Percentiles rank a stretch among this genome's conserved stretches.
phyloP scores from a whole-genome alignment of 2,113 vertebrate species.

The Dissostichus mawsoni region DNA sequence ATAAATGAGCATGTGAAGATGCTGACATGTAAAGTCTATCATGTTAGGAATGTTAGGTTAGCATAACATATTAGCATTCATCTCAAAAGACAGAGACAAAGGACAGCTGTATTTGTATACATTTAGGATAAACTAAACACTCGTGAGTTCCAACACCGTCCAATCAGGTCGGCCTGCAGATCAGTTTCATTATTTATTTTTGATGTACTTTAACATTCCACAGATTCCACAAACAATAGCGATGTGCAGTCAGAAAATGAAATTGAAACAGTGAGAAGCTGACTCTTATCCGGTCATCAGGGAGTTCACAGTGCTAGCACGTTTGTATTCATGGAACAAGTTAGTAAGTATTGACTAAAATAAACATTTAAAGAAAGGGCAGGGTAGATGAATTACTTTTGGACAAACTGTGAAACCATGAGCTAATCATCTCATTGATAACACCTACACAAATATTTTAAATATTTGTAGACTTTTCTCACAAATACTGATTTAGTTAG shows the following conservation, averaged over 20 bases:
- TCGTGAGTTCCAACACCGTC: not conserved
- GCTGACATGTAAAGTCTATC: no score
- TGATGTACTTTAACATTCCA: not conserved
- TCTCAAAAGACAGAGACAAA: no score
- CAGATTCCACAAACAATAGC: not conserved
- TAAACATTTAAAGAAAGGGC: not conserved
- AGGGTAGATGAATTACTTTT: not conserved
- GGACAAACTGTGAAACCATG: not conserved
- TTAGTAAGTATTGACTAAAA: not conserved
- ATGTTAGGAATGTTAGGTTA: no score
- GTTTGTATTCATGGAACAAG: no score
- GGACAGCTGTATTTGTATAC: no score
- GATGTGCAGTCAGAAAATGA: not conserved
- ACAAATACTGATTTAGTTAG: not conserved
- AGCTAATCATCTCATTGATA: not conserved
- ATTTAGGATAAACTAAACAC: no score
- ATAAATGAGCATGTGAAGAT: no score
- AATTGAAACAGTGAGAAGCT: not conserved
- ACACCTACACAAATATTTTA: not conserved
- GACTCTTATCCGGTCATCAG: not conserved
- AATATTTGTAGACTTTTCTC: no score
- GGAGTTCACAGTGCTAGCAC: not conserved
- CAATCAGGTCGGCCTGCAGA: not conserved
- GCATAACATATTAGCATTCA: no score
- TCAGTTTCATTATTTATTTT: not conserved